Conservation (phyloP, 2,888 invertebrate genomes). For the Noctua janthina region DNA sequence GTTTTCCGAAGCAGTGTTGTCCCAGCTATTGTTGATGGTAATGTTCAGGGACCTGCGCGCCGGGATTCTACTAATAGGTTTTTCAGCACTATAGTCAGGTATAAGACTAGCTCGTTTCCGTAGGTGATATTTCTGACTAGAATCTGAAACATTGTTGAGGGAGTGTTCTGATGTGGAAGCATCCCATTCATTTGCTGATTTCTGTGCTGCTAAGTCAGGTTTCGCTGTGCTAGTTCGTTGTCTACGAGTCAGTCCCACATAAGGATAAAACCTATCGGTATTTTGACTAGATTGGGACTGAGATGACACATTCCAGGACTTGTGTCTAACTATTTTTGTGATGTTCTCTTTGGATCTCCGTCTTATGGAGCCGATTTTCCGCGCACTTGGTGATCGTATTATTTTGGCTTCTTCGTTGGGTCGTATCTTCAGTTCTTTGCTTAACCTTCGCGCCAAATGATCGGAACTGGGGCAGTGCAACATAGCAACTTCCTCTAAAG, state of each 20-base stretch:
- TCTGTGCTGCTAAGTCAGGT: conserved; percentile 74
- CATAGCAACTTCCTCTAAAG: conserved; percentile 92
- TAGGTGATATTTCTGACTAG: conserved; percentile 80
- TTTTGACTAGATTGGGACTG: conserved; percentile 84
- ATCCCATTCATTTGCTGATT: conserved; percentile 79
- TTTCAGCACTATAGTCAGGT: conserved; percentile 80
- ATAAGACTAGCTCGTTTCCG: conserved; percentile 82
- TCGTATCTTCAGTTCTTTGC: conserved; percentile 93
- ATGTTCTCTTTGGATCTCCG: conserved; percentile 92
- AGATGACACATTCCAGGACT: conserved; percentile 92
- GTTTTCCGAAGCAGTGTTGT: conserved; percentile 78
- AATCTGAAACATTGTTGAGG: conserved; percentile 75
- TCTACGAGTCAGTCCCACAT: conserved; percentile 87
- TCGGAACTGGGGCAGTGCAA: conserved; percentile 92
- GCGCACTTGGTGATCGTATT: conserved; percentile 94
- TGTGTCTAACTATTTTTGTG: conserved; percentile 90
- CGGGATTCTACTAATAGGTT: conserved; percentile 79
- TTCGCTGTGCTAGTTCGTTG: conserved; percentile 82
- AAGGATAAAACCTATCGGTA: conserved; percentile 88
- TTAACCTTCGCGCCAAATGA: conserved; percentile 92
- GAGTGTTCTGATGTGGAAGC: conserved; percentile 78
- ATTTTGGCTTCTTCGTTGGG: conserved; percentile 93
- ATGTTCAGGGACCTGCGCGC: conserved; percentile 83
- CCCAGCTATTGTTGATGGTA: conserved; percentile 78
- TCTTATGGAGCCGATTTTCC: conserved; percentile 94